A percentile compares a stretch with the other conserved stretches of the same genome.
Conservation (phyloP, 2,113 vertebrate genomes). For the Rhinolophus sinicus region DNA sequence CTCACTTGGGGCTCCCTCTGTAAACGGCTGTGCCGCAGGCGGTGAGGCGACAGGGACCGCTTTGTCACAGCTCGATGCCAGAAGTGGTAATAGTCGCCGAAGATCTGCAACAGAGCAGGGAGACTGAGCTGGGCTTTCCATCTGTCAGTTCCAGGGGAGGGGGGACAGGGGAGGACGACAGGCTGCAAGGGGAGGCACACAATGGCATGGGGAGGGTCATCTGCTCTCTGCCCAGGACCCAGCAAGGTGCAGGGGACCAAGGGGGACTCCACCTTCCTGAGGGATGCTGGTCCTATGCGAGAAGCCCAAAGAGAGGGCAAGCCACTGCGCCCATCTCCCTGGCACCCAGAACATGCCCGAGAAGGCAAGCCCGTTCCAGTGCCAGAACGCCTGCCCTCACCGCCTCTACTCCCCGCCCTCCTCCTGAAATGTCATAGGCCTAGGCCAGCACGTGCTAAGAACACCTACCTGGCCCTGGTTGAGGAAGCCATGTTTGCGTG, state of each 20-base stretch:
- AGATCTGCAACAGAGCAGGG: slow-evolving; percentile 87
- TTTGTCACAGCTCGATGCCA: slow-evolving; percentile 91
- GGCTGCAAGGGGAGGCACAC: not conserved
- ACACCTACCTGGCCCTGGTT: slow-evolving; percentile 85
- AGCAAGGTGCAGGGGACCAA: not conserved
- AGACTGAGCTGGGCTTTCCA: slow-evolving; percentile 34
- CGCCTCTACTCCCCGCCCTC: accelerated
- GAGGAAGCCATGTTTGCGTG: slow-evolving; percentile 93
- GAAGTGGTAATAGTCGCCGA: slow-evolving; percentile 96
- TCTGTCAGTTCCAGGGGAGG: not conserved
- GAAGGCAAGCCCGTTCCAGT: accelerated
- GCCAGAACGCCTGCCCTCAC: not conserved
- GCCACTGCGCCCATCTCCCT: not conserved
- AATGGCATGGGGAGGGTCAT: not conserved
- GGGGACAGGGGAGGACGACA: not conserved
- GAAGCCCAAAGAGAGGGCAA: not conserved
- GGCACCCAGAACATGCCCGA: not conserved
- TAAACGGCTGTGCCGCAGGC: slow-evolving; percentile 88
- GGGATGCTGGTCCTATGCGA: accelerated
- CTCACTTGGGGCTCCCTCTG: slow-evolving; percentile 92
- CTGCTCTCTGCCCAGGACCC: not conserved
- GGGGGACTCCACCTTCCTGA: not conserved
- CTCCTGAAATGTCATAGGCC: accelerated
- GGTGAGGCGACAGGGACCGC: slow-evolving; percentile 92
- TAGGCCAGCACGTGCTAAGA: too few species aligned